Evolutionary conservation across 2,113 vertebrate genomes (phyloP).

Genomic region (Mungos mungo): DNA sequence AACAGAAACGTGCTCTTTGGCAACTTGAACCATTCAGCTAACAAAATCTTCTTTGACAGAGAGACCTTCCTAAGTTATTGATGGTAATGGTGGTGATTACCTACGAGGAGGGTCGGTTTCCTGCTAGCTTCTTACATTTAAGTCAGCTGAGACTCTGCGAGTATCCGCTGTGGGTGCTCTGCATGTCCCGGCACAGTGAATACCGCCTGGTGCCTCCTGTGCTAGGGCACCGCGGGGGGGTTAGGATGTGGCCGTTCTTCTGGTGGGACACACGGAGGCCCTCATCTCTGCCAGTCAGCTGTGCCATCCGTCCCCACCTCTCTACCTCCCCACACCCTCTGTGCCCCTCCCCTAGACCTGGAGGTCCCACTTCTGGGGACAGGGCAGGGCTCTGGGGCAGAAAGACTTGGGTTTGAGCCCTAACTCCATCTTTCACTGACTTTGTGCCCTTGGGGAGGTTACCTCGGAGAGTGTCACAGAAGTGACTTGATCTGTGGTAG

Average conservation of each 20-base stretch:
- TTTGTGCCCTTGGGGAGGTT: neutral
- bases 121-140: neutral
- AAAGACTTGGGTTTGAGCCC: neutral
- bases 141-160: neutral
- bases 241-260: neutral
- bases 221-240: neutral
- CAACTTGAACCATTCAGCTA: neutral
- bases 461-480: neutral
- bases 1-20: neutral
- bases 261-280: neutral
- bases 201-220: neutral
- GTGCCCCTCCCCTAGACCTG: neutral
- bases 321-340: neutral
- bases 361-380: neutral
- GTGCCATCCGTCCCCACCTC: neutral
- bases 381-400: neutral
- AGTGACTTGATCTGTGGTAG: neutral
- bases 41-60: neutral
- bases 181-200: rapidly evolving
- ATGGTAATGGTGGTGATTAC: no score
- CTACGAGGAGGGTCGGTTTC: neutral
- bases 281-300: neutral
- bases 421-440: neutral
- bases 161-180: neutral
- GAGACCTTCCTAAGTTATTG: neutral